Percentiles rank a stretch among this genome's conserved stretches.
phyloP scores from a whole-genome alignment of 2,113 vertebrate genomes.

The Ameiurus melas region DNA sequence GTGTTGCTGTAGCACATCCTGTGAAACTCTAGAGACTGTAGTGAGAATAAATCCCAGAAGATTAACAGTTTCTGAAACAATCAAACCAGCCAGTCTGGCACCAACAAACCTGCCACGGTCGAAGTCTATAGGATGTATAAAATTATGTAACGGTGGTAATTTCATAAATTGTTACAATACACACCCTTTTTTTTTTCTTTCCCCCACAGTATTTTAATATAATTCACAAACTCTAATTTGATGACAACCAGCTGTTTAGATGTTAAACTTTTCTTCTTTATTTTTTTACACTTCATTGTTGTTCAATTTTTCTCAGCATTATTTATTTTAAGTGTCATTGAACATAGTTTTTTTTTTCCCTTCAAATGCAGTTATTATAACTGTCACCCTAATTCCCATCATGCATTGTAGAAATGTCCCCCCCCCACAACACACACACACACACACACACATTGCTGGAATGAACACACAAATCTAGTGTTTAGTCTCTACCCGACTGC shows the following conservation, averaged over 20 bases:
- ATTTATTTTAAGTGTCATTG: not conserved
- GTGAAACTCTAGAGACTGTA: not conserved
- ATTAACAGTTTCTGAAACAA: not conserved
- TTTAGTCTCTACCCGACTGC: conserved; percentile 11
- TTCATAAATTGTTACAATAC: not conserved
- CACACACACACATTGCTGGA: no score
- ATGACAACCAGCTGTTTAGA: not conserved
- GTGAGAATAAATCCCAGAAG: not conserved
- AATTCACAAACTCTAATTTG: not conserved
- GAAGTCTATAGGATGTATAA: not conserved
- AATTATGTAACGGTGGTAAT: not conserved
- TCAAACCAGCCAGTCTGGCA: not conserved
- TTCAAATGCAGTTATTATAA: not conserved
- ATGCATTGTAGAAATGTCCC: not conserved
- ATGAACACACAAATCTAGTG: not conserved
- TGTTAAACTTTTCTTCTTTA: not conserved
- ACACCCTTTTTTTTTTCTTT: not conserved
- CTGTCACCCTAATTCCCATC: not conserved
- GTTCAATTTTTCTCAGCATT: not conserved
- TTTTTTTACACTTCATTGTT: not conserved
- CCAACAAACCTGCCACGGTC: not conserved
- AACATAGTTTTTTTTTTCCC: not conserved
- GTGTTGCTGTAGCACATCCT: not conserved
- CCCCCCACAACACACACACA: no score
- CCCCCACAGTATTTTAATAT: not conserved